Evolutionary conservation across 1,140 invertebrate species (phyloP).

Genomic region (Ceratina calcarata): DNA sequence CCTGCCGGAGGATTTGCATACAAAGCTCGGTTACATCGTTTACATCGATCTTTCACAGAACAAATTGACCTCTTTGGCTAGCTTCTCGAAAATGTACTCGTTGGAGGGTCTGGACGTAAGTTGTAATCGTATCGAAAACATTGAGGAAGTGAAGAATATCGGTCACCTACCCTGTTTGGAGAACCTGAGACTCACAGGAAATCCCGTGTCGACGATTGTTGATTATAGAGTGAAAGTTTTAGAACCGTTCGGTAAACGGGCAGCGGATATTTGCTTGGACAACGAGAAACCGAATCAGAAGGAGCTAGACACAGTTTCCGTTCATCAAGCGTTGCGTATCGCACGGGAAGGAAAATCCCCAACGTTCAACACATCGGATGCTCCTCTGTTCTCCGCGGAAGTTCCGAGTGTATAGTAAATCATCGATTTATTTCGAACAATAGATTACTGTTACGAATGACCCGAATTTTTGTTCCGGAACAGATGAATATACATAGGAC

Average conservation of each 20-base stretch:
- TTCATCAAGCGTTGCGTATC: constrained; percentile 91
- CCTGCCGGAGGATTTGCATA: constrained; percentile 88
- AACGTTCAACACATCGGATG: constrained; percentile 73
- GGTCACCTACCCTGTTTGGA: constrained; percentile 92
- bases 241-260: constrained; percentile 89
- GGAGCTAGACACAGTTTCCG: constrained; percentile 94
- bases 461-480: neutral
- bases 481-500: too few relatives aligned
- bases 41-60: constrained; percentile 94
- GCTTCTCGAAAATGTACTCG: constrained; percentile 92
- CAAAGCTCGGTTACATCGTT: constrained; percentile 93
- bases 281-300: constrained; percentile 92
- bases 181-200: constrained; percentile 91
- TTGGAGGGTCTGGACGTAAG: constrained; percentile 92
- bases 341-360: constrained; percentile 83
- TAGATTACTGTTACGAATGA: neutral
- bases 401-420: constrained; percentile 68
- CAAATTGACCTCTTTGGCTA: constrained; percentile 86
- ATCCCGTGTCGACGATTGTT: constrained; percentile 91
- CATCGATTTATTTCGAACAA: neutral
- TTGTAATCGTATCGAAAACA: constrained; percentile 90
- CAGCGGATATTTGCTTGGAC: constrained; percentile 90
- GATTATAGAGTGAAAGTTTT: constrained; percentile 96
- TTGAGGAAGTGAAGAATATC: constrained; percentile 90
- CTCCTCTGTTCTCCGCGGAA: constrained; percentile 76